Base-by-base conservation (phyloP, 1,140 invertebrate species). In the Grapholita molesta region DNA sequence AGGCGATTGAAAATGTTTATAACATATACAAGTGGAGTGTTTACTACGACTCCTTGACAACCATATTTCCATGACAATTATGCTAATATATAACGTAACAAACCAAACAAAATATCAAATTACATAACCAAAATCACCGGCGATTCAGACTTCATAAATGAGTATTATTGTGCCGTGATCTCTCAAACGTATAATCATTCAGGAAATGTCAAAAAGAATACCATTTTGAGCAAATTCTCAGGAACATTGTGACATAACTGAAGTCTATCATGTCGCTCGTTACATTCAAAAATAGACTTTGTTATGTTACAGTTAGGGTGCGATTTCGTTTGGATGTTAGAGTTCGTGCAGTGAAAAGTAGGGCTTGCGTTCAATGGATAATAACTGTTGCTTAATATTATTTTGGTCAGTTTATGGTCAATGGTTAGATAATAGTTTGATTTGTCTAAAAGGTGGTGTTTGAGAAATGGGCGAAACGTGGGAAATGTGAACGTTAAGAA, bases 161-260 rank as follows among this genome's bases (percentile, higher is more conserved):
- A n/a, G n/a, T 21, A 30, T n/a, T 3, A 61, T 61, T 28, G 55
- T 61, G 24, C 11, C 24, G 18, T 25, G 53, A 57, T 61, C 55
- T 30, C 55, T 12, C 25, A 28, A 5, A 61, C 24, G 12, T 25
- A 61, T 9, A 61, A 61, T 28, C 25, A 8, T 0, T n/a, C 24
- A 32, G 55, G n/a, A 32, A 61, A 61, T 61, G 55, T 61, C 55
- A 61, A 15, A n/a, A 61, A 61, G 28, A 32, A 57, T 12, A 24
- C n/a, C 55, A 61, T 61, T 61, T 61, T 30, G 28, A 30, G 55
- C 55, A 61, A 18, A 7, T 61, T 61, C 55, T 61, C 55, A 61
- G 28, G 28, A 61, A 2, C 2, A 25, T 61, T 61, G 42, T 48
- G 42, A 61, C 55, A 28, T 61, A 61, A 61, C 25, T 25, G 30